Base-by-base conservation (phyloP, 92 coral and sea anemone genomes). In the Isaurus tuberculatus region DNA sequence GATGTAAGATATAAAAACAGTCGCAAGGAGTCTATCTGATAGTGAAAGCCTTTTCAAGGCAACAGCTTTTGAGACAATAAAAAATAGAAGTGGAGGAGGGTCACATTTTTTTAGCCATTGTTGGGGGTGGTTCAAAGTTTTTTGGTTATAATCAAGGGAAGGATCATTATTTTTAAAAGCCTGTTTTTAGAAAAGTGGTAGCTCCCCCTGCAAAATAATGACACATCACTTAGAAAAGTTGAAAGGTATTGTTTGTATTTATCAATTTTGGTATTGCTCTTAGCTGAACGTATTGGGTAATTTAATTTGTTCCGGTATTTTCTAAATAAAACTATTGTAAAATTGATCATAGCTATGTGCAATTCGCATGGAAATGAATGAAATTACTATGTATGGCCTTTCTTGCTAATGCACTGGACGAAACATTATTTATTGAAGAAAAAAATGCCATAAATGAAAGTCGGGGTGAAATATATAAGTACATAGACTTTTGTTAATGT, bases 391-490 rank as follows among this genome's bases (percentile, higher is more conserved):
- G 25, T 57, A 57, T 57, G 20, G 65, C 65, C 20, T 57, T 57
- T 40, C 67, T 60, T 60, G 67, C 67, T 60, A 60, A 40, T 40
- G 46, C 67, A 20, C 67, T 60, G 67, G 67, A 60, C 67, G 28
- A 60, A 60, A 60, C 67, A 60, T 60, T 60, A 60, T 60, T 60
- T 60, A 60, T 60, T 60, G 67, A 60, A 25, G 28, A 60, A 60
- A 60, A 27, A 60, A 60, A 60, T 60, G 67, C 67, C 67, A 60
- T 27, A 60, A 60, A 60, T 60, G 67, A 27, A 60, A 60, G 67
- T 60, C 29, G 67, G 67, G 27, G 67, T 60, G 67, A 23, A 57
- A 57, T 17, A 57, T 57, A 1, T 57, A 57, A 57, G 65, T 57
- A 57, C 20, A 57, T 57, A 57, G 20, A 23, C 46, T 40, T 40